A percentile compares a stretch with the other conserved stretches of the same genome.
Evolutionary conservation across 1,140 invertebrate genomes (phyloP).

Genomic region (Berghia stephanieae): DNA sequence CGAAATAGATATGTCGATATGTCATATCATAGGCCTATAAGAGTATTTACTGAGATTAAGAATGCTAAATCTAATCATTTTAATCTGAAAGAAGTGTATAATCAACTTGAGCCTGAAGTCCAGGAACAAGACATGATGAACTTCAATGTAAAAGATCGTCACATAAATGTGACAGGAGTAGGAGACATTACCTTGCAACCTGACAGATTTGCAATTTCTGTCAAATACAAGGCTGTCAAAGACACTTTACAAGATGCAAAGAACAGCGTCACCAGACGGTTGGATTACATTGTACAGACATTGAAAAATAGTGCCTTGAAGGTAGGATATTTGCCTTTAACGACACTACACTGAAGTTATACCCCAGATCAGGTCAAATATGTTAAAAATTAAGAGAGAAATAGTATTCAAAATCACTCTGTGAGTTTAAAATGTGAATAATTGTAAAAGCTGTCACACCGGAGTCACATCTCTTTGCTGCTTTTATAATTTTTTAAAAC

Average conservation of each 20-base stretch:
- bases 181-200: constrained; percentile 58
- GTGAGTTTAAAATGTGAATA: too few species aligned
- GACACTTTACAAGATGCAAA: constrained; percentile 60
- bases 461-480: too few species aligned
- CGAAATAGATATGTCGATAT: too few species aligned
- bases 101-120: not conserved
- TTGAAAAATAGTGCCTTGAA: constrained; percentile 57
- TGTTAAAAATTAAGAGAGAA: too few species aligned
- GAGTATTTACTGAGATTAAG: constrained; percentile 28
- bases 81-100: not conserved
- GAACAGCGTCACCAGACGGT: constrained; percentile 57
- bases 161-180: constrained; percentile 59
- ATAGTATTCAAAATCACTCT: too few species aligned
- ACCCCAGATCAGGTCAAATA: too few species aligned
- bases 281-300: constrained; percentile 62
- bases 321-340: constrained; percentile 38
- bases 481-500: too few species aligned
- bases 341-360: too few species aligned
- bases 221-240: constrained; percentile 45
- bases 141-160: constrained; percentile 38
- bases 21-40: constrained; percentile 23
- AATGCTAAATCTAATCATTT: not conserved
- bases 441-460: too few species aligned
- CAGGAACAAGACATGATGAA: constrained; percentile 21
- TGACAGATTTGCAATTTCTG: constrained; percentile 54